phyloP scores from a whole-genome alignment of 2,888 invertebrate species.

The Hyles lineata region DNA sequence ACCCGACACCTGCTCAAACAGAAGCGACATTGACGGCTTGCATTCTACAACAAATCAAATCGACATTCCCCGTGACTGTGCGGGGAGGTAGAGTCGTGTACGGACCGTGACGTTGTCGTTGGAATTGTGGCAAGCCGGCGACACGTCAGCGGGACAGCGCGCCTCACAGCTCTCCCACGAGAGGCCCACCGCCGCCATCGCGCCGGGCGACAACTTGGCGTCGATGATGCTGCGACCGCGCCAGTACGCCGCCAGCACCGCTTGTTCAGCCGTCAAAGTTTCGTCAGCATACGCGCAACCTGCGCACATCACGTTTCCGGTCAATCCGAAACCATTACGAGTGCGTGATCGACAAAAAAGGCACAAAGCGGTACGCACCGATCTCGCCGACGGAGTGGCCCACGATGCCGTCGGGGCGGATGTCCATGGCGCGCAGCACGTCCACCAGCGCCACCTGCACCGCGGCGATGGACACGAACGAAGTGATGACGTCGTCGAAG shows the following conservation, averaged over 20 bases:
- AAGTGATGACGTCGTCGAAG: constrained; percentile 94
- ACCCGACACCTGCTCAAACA: constrained; percentile 89
- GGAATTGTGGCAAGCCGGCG: constrained; percentile 97
- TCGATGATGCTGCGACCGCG: constrained; percentile 94
- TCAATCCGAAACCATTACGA: too few species aligned
- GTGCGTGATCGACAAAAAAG: too few species aligned
- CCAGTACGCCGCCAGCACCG: constrained; percentile 97
- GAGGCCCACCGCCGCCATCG: constrained; percentile 97
- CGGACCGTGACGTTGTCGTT: constrained; percentile 93
- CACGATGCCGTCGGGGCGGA: constrained; percentile 96
- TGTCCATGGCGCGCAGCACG: constrained; percentile 89
- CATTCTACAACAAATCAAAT: too few species aligned
- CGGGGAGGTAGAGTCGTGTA: background rate
- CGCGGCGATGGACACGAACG: constrained; percentile 97
- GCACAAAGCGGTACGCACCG: constrained; percentile 66
- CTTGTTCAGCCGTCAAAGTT: constrained; percentile 96
- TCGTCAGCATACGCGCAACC: constrained; percentile 99
- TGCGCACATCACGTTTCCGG: constrained; percentile 43
- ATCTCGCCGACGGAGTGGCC: constrained; percentile 98
- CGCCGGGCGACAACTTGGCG: constrained; percentile 89
- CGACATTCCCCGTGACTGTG: background rate
- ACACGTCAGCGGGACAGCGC: constrained; percentile 91
- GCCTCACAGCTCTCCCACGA: constrained; percentile 92
- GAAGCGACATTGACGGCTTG: background rate
- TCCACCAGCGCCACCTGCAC: constrained; percentile 98